A percentile compares a stretch with the other conserved stretches of the same genome.
phyloP scores from a whole-genome alignment of 2,797 vertebrate genomes.

The Echeneis naucrates region DNA sequence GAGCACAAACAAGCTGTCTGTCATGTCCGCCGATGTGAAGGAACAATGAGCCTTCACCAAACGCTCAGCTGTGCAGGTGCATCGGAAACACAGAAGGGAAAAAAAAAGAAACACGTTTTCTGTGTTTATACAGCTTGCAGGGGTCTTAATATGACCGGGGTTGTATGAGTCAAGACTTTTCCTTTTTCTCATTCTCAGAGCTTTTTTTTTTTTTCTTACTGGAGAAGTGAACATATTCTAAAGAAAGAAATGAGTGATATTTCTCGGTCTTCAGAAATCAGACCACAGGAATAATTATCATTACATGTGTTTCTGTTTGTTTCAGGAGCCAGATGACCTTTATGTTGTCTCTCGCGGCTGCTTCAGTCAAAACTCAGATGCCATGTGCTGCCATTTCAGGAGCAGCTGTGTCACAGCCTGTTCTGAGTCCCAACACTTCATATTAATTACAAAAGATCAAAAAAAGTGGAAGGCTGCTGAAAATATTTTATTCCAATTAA shows the following conservation, averaged over 20 bases:
- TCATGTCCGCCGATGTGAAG: neutral
- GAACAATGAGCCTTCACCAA: neutral
- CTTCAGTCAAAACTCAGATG: neutral
- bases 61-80: conserved; percentile 19
- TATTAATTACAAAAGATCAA: neutral
- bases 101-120: conserved; percentile 17
- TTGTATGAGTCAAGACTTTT: neutral
- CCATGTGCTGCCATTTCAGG: neutral
- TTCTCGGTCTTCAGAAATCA: too few relatives aligned
- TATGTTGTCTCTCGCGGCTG: neutral
- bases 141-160: conserved; percentile 9
- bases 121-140: conserved; percentile 23
- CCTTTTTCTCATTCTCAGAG: too few relatives aligned
- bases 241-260: neutral
- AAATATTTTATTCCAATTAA: too few relatives aligned
- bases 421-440: neutral
- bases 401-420: neutral
- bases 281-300: too few relatives aligned
- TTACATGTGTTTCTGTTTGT: conserved; percentile 18
- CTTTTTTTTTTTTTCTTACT: too few relatives aligned
- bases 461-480: neutral
- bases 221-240: too few relatives aligned
- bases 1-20: conserved; percentile 5
- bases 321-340: conserved; percentile 37
- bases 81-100: neutral